A percentile compares a stretch with the other conserved stretches of the same genome.
These are phyloP conservation scores for Anarhynchus alexandrinus DNA, from an alignment of 2,113 vertebrate genomes.

Conservation along the genomic window DNA sequence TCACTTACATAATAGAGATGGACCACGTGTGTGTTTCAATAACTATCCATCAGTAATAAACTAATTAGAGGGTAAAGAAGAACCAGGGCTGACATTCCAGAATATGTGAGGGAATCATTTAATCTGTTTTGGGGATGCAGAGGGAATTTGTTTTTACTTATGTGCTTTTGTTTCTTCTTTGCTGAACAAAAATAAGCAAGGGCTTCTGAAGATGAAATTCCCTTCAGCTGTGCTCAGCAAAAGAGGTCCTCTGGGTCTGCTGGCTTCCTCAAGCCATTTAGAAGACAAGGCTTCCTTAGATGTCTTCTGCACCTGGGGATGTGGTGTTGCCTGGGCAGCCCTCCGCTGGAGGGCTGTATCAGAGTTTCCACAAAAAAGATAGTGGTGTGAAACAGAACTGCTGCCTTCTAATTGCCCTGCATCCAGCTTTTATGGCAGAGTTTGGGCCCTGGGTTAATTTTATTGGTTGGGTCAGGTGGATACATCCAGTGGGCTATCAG, in stretches of 20 bases:
- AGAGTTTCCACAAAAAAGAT: neutral
- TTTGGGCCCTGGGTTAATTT: neutral
- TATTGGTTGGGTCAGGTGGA: neutral
- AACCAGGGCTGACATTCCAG: neutral
- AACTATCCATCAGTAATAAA: neutral
- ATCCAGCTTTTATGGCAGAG: accelerated
- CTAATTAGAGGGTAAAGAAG: neutral
- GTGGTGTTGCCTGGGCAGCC: neutral
- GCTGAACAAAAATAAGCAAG: neutral
- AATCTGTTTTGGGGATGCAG: neutral
- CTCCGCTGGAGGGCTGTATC: neutral
- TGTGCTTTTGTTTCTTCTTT: neutral
- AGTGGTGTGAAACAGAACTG: neutral
- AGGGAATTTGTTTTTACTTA: neutral
- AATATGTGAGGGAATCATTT: neutral
- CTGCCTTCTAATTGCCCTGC: neutral
- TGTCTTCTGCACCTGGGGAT: neutral
- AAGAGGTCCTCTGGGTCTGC: neutral
- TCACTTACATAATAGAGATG: neutral
- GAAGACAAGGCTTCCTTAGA: neutral
- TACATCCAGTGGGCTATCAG: neutral
- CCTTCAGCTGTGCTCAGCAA: neutral
- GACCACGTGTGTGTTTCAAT: neutral
- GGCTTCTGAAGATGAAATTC: neutral
- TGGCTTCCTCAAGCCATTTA: neutral